Base-by-base conservation (phyloP, 2,797 vertebrate genomes). In the Halcyon badia region DNA sequence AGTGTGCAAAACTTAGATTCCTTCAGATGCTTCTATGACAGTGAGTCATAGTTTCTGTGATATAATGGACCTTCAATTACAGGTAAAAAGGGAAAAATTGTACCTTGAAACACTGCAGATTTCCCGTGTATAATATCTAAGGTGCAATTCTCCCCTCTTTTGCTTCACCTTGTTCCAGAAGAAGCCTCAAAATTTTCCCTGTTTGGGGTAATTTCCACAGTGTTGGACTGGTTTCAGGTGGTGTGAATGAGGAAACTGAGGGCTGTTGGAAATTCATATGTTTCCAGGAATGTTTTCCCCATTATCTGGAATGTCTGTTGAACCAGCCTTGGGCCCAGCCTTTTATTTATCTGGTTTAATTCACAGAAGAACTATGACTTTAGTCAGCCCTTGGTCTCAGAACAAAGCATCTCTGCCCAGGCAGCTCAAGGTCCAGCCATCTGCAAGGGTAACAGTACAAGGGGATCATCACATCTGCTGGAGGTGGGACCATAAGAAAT, bases 191-290 rank as follows among this genome's bases (percentile, higher is more conserved):
- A 31, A 39, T 33, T 60, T 17, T 30, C 2, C 15, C 30, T 8
- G 2, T 13, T 58, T 24, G 5, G 19, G 7, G 10, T 14, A 2
- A 42, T 56, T 72, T 62, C 48, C 39, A 3, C 0, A 0, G 26
- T 26, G 58, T 58, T 54, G 69, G n/a, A 30, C 21, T 48, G 57
- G 5, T 30, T 19, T 25, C 61, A 49, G 44, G 52, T 8, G n/a
- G 5, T 25, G 41, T 31, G 33, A 61, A 8, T 11, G n/a, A 91
- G 82, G 51, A 71, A 91, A 81, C 39, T 60, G 51, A 87, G 42
- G 30, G 26, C 51, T 79, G 5, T 4, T 33, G 70, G 75, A 68
- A 61, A 56, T 65, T 15, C 1, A 1, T 19, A 52, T 5, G 11
- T n/a, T 60, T 17, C 33, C 33, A 37, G 33, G 28, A 42, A 75